phyloP scores from a whole-genome alignment of 2,113 vertebrate genomes.

The Sebastes fasciatus region DNA sequence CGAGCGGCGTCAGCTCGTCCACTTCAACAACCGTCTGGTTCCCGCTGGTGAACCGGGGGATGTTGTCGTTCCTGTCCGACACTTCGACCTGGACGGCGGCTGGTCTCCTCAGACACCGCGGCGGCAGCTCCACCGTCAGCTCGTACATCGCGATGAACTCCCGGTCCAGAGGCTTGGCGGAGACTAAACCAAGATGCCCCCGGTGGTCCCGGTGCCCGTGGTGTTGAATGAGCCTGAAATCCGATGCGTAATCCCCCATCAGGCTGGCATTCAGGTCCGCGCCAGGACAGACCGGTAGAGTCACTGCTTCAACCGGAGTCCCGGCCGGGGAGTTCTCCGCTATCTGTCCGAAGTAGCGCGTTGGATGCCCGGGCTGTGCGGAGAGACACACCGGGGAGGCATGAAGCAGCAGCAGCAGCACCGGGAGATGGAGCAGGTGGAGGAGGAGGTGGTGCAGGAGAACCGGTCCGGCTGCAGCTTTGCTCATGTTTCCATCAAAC shows the following conservation, averaged over 20 bases:
- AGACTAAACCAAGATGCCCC: slow-evolving; percentile 69
- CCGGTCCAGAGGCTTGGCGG: slow-evolving; percentile 81
- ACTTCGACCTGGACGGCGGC: slow-evolving; percentile 78
- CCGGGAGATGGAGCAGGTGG: slow-evolving; percentile 33
- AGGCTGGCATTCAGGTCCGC: slow-evolving; percentile 56
- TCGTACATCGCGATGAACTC: slow-evolving; percentile 80
- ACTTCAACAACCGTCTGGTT: slow-evolving; percentile 67
- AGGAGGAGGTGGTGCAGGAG: slow-evolving; percentile 20
- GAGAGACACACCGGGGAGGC: slow-evolving; percentile 49
- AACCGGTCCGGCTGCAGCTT: slow-evolving; percentile 57
- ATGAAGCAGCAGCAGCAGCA: slow-evolving; percentile 42
- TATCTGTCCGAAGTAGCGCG: slow-evolving; percentile 71
- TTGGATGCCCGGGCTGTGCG: slow-evolving; percentile 36
- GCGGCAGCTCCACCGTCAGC: slow-evolving; percentile 69
- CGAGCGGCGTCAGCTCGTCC: slow-evolving; percentile 76
- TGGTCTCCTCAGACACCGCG: slow-evolving; percentile 49
- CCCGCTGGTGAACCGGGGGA: slow-evolving; percentile 71
- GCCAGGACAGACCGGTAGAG: slow-evolving; percentile 65
- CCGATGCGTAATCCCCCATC: slow-evolving; percentile 70
- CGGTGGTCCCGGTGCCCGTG: slow-evolving; percentile 33
- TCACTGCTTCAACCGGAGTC: slow-evolving; percentile 75
- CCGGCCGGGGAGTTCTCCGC: slow-evolving; percentile 78
- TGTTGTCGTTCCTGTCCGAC: slow-evolving; percentile 83
- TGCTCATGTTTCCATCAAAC: slow-evolving; percentile 80
- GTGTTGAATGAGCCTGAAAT: slow-evolving; percentile 72